Base-by-base conservation (phyloP, 2,113 vertebrate species). In the Macheiramphus alcinus region DNA sequence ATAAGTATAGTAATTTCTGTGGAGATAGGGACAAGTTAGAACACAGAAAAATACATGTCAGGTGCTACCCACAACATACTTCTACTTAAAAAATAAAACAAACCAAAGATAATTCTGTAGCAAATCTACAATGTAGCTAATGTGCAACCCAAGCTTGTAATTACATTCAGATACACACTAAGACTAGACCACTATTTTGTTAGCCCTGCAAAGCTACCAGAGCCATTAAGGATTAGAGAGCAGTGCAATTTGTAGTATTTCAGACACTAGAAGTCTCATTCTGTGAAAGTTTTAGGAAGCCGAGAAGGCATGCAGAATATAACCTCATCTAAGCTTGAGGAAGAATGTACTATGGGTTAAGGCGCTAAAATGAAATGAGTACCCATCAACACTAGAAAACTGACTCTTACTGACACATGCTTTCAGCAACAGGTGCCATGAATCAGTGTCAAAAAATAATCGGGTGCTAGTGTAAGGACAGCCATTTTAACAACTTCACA, bases 1-100 rank as follows among this genome's bases (percentile, higher is more conserved):
- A 43, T 21, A 96, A 90, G 93, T 89, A 94, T 62, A 93, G 76
- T 71, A 95, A 90, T 89, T 96, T 94, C 98, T 98, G 89, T 36
- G 47, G 72, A 97, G n/a, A 97, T 13, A 91, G 32, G 15, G 15
- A 62, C 9, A 92, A 76, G 68, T 96, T 67, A 90, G 22, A 94
- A 68, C 13, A 53, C 6, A 42, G 55, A 78, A 93, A 86, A 52
- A 93, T 6, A 40, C 3, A 59, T 1, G 18, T 0, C 13, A 32
- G 13, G 3, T 55, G 3, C 43, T 42, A 68, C 31, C 7, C 3
- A 3, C 48, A 79, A 58, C 6, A 63, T 32, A 48, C 5, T 65
- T 65, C 31, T 4, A 86, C 14, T 32, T 25, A 47, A 12, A 4
- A 26, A 45, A 38, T 3, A 38, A 26, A 45, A 38, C 4, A 11